phyloP scores from a whole-genome alignment of 2,888 invertebrate species.

The Heliconius charithonia region DNA sequence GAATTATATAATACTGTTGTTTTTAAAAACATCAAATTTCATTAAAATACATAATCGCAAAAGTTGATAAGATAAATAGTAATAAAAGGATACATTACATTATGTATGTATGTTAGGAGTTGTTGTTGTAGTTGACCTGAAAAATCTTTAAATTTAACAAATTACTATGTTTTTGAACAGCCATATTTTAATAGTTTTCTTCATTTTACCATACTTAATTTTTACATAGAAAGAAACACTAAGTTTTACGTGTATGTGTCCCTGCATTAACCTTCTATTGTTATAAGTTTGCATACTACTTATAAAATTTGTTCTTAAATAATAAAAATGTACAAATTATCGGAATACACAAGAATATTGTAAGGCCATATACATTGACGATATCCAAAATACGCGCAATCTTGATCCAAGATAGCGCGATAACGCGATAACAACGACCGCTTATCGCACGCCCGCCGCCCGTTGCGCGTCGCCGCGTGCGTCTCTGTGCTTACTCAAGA shows the following conservation, averaged over 20 bases:
- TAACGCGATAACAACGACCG: slow-evolving; percentile 20
- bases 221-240: too few relatives aligned
- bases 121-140: too few relatives aligned
- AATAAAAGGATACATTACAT: not conserved
- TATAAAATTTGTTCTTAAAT: too few relatives aligned
- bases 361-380: slow-evolving; percentile 1
- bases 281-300: too few relatives aligned
- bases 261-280: too few relatives aligned
- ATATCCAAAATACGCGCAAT: slow-evolving; percentile 24
- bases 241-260: too few relatives aligned
- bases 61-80: not conserved
- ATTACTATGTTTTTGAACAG: too few relatives aligned
- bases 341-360: not conserved
- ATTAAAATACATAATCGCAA: not conserved
- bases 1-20: not conserved
- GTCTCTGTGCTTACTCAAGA: not conserved
- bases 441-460: slow-evolving; percentile 29
- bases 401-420: slow-evolving; percentile 41
- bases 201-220: too few relatives aligned
- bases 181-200: too few relatives aligned
- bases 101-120: not conserved
- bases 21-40: not conserved
- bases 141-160: too few relatives aligned
- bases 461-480: not conserved
- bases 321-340: not conserved